These are phyloP conservation scores for Drosophila fungiperda DNA, from an alignment of 2,888 invertebrate genomes.

Conservation along the genomic window DNA sequence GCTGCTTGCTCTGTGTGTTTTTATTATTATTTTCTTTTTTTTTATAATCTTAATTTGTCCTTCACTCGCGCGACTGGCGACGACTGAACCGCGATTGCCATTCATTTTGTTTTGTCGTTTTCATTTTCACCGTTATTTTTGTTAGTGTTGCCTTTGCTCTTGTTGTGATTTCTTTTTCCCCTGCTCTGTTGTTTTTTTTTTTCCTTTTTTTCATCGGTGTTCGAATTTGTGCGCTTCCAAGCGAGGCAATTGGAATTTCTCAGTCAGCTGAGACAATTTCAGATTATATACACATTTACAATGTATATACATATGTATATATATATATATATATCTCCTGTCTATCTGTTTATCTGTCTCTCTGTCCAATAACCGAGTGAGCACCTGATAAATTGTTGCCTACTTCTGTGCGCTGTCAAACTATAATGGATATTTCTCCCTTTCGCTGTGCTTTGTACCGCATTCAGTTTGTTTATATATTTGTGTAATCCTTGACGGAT, in stretches of 20 bases:
- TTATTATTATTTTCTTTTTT: conserved; percentile 67
- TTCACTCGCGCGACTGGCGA: conserved; percentile 74
- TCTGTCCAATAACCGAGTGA: conserved; percentile 32
- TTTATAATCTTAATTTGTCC: conserved; percentile 81
- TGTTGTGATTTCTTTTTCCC: conserved; percentile 33
- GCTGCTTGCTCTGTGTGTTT: conserved; percentile 55
- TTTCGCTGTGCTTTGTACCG: neutral
- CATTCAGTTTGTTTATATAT: neutral
- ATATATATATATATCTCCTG: neutral
- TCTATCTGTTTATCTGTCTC: conserved; percentile 16
- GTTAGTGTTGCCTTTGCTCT: conserved; percentile 2
- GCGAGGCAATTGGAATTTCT: conserved; percentile 59
- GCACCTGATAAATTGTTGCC: conserved; percentile 66
- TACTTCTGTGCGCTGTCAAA: conserved; percentile 41
- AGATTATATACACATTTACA: neutral
- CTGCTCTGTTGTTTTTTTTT: neutral
- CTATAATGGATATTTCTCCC: conserved; percentile 28
- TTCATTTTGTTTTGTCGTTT: conserved; percentile 74
- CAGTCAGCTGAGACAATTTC: conserved; percentile 54
- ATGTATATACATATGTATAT: neutral
- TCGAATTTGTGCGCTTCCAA: conserved; percentile 42
- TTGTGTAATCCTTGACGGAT: neutral
- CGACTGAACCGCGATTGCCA: conserved; percentile 76
- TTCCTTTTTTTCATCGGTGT: neutral
- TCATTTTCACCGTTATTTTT: conserved; percentile 35